Evolutionary conservation across 2,113 vertebrate genomes (phyloP), one percentile per base, ranked within the genome.

Genomic region (Centropus bengalensis): DNA sequence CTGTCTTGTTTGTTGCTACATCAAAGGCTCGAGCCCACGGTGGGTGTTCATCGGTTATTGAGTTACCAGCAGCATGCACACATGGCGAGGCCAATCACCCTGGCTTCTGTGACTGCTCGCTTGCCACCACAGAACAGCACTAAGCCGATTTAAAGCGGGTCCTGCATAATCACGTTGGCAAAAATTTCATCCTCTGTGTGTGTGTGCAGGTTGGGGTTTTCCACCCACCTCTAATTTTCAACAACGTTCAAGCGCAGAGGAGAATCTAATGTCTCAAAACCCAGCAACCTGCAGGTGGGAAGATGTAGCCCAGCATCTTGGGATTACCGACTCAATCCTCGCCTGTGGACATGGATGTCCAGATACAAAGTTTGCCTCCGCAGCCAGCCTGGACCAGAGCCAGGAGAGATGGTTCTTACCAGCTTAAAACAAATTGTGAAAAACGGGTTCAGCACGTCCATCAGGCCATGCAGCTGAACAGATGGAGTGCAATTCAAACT

Each of bases 381-480:
- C 63, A 97, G 95, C 85, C 96, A 88, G 51, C 40, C 86, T 98
- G 97, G 97, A 96, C 19, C 2, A 11, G 40, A 58, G 94, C 97
- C 98, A 98, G 89, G 70, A 96, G 73, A 71, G 73, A 94, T 13
- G 87, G 94, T 94, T 97, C 95, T 95, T 96, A 97, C 97, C 97
- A 96, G 95, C 96, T 97, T 94, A 96, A 96, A 97, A 97, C 96
- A 96, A 97, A 98, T 89, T 90, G 96, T 97, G 96, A 98, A 98
- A 98, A 98, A 98, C 94, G 96, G 88, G 97, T 91, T 97, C 95
- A 91, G 93, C 93, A 93, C 88, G 97, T 96, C 97, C 97, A 95
- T 94, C 96, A 97, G 96, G 97, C 96, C 96, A 70, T 60, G 83
- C 93, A 96, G 93, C 94, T 89, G 96, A 98, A 97, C 98, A 98